Percentiles rank a stretch among this genome's conserved stretches.
phyloP scores from a whole-genome alignment of 2,113 vertebrate genomes.

The Rhinopithecus roxellana region DNA sequence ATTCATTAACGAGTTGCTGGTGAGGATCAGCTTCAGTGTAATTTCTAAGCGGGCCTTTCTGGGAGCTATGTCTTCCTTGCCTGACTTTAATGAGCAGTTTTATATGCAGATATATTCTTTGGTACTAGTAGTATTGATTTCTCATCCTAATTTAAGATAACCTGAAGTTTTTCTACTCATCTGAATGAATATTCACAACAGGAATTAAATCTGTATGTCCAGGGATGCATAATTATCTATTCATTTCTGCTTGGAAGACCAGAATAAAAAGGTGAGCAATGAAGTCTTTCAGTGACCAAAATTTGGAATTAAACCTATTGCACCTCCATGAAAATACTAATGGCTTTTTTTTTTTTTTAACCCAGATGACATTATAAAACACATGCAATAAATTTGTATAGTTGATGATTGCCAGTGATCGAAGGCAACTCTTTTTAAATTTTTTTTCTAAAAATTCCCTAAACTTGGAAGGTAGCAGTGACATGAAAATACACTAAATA shows the following conservation, averaged over 20 bases:
- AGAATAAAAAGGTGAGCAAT: not conserved
- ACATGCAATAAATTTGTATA: not conserved
- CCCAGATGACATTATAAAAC: not conserved
- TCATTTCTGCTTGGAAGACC: not conserved
- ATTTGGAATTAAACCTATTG: conserved; percentile 32
- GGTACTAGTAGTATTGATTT: conserved; percentile 45
- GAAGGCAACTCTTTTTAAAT: not conserved
- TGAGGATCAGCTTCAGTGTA: conserved; percentile 11
- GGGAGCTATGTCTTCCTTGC: conserved; percentile 19
- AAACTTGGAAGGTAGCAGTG: not conserved
- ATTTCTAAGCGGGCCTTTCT: conserved; percentile 59
- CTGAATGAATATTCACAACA: conserved; percentile 46
- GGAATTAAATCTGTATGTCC: conserved; percentile 43
- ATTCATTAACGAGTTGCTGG: not conserved
- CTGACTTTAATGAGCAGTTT: conserved; percentile 54
- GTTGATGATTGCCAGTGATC: not conserved
- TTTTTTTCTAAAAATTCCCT: conserved; percentile 25
- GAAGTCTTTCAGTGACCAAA: not conserved
- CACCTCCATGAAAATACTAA: not conserved
- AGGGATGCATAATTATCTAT: not conserved
- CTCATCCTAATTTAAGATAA: conserved; percentile 53
- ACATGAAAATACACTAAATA: not conserved
- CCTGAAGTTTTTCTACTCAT: not conserved
- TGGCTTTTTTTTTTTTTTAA: not conserved
- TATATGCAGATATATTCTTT: conserved; percentile 23